Evolutionary conservation across 1,140 invertebrate species (phyloP).

Genomic region (Bombus impatiens): DNA sequence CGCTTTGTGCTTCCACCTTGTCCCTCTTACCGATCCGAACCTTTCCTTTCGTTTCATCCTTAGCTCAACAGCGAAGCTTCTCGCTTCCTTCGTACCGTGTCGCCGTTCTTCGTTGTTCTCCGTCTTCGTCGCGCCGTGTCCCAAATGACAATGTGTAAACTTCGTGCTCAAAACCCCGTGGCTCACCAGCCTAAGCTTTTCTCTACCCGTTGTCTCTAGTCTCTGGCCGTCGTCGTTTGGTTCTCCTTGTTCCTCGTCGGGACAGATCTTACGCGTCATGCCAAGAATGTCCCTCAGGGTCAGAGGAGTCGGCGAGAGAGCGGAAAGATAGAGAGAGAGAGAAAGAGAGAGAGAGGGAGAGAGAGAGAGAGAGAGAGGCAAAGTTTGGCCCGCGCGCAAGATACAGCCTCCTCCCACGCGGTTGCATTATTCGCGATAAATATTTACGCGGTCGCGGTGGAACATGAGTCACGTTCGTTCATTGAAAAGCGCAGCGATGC

Average conservation of each 20-base stretch:
- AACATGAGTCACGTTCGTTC: constrained; percentile 17
- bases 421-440: constrained; percentile 65
- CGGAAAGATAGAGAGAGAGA: not conserved
- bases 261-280: constrained; percentile 58
- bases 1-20: constrained; percentile 26
- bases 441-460: constrained; percentile 59
- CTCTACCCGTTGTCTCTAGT: constrained; percentile 28
- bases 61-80: not conserved
- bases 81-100: not conserved
- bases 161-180: constrained; percentile 69
- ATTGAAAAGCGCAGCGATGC: constrained; percentile 45
- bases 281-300: constrained; percentile 71
- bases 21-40: not conserved
- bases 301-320: constrained; percentile 44
- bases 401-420: constrained; percentile 18
- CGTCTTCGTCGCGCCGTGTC: constrained; percentile 41
- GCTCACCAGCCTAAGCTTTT: constrained; percentile 62
- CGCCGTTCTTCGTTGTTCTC: constrained; percentile 3
- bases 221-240: constrained; percentile 43
- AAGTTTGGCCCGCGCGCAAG: not conserved
- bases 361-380: not conserved
- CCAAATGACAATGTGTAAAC: constrained; percentile 75
- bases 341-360: not conserved
- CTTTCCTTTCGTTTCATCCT: not conserved
- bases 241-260: constrained; percentile 30